Percentiles rank a stretch among this genome's conserved stretches.
These are phyloP conservation scores for Ptychobarbus kaznakovi DNA, from an alignment of 2,797 vertebrate species.

Conservation along the genomic window DNA sequence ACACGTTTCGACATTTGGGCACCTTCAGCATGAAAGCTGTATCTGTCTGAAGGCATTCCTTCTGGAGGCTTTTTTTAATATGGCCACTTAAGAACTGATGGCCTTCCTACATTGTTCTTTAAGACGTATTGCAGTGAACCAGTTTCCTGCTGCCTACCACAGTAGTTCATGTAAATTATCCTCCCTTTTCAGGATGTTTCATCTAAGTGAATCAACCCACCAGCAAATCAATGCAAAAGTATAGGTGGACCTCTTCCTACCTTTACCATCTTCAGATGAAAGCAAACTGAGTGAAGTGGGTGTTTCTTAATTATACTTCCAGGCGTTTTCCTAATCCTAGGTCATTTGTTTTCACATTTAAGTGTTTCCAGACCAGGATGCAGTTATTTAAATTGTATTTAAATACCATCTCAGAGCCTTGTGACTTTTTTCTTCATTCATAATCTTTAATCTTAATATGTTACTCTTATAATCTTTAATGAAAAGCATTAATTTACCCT, in stretches of 20 bases:
- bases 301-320: slow-evolving; percentile 12
- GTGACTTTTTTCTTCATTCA: neutral
- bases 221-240: neutral
- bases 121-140: slow-evolving; percentile 2
- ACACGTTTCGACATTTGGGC: neutral
- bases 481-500: neutral
- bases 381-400: neutral
- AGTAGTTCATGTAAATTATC: neutral
- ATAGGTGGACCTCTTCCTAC: neutral
- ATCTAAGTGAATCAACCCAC: slow-evolving; percentile 7
- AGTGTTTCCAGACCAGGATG: neutral
- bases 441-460: neutral
- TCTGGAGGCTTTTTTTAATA: neutral
- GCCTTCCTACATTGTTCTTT: neutral
- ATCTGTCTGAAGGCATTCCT: neutral
- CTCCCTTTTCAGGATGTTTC: slow-evolving; percentile 4
- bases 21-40: neutral
- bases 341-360: neutral
- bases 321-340: neutral
- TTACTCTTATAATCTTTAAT: neutral
- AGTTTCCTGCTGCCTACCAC: neutral
- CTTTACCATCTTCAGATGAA: neutral
- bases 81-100: neutral
- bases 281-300: neutral
- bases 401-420: neutral